A percentile compares a stretch with the other conserved stretches of the same genome.
These are phyloP conservation scores for Gambelia wislizenii DNA, from an alignment of 2,797 vertebrate species.

Conservation along the genomic window DNA sequence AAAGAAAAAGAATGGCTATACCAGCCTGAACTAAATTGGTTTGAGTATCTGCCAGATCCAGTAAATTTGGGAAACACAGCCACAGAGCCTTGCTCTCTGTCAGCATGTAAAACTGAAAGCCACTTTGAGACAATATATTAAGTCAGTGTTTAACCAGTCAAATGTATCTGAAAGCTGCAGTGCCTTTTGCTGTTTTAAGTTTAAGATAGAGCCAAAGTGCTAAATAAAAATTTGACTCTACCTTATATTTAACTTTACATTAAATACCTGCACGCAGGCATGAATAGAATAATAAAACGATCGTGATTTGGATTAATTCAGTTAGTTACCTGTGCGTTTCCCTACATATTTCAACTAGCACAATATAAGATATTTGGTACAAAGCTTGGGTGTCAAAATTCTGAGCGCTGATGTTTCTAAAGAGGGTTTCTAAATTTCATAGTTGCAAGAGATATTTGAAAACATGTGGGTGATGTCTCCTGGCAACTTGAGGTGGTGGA, in stretches of 20 bases:
- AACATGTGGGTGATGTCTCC: neutral
- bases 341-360: neutral
- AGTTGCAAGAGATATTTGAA: neutral
- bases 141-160: neutral
- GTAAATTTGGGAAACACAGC: constrained; percentile 48
- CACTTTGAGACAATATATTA: constrained; percentile 7
- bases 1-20: constrained; percentile 34
- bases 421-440: neutral
- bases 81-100: constrained; percentile 24
- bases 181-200: neutral
- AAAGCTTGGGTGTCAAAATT: neutral
- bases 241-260: neutral
- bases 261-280: neutral
- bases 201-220: neutral
- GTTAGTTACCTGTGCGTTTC: neutral
- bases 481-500: neutral
- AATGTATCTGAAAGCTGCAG: neutral
- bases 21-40: constrained; percentile 56
- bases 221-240: neutral
- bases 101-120: constrained; percentile 44
- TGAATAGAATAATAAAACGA: neutral
- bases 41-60: constrained; percentile 53
- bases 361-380: neutral
- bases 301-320: neutral
- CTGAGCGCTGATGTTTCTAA: neutral